Evolutionary conservation across 2,888 invertebrate species (phyloP).

Genomic region (Leptarthrus brevirostris): DNA sequence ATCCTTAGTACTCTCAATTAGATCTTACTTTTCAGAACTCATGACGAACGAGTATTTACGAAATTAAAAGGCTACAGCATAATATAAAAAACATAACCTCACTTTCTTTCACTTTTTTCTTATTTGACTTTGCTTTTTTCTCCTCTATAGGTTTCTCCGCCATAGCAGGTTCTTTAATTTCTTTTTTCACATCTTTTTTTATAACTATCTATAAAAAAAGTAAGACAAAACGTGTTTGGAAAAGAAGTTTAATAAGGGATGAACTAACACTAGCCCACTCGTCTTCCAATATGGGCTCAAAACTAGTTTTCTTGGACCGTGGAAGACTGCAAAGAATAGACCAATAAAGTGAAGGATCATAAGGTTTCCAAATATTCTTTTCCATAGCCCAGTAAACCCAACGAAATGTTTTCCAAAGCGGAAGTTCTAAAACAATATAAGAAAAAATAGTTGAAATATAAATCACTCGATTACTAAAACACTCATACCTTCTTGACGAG

Average conservation of each 20-base stretch:
- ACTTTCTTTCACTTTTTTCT: neutral
- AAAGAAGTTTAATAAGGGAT: no score
- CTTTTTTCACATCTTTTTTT: neutral
- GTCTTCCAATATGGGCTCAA: neutral
- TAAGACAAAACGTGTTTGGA: no score
- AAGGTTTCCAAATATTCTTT: conserved; percentile 58
- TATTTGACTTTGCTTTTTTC: neutral
- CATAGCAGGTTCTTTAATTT: neutral
- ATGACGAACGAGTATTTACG: no score
- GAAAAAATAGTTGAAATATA: no score
- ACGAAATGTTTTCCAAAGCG: conserved; percentile 67
- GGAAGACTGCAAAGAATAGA: conserved; percentile 6
- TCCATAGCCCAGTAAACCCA: conserved; percentile 68
- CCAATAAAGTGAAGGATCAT: neutral
- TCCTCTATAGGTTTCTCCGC: neutral
- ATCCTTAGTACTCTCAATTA: no score
- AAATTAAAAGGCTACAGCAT: no score
- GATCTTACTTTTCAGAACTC: no score
- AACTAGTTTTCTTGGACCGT: neutral
- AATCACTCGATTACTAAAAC: no score
- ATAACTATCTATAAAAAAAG: neutral
- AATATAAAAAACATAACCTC: neutral
- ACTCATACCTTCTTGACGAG: no score
- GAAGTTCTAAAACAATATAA: conserved; percentile 57
- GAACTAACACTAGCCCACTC: conserved; percentile 1